phyloP scores from a whole-genome alignment of 2,113 vertebrate genomes.

The Bubo bubo region DNA sequence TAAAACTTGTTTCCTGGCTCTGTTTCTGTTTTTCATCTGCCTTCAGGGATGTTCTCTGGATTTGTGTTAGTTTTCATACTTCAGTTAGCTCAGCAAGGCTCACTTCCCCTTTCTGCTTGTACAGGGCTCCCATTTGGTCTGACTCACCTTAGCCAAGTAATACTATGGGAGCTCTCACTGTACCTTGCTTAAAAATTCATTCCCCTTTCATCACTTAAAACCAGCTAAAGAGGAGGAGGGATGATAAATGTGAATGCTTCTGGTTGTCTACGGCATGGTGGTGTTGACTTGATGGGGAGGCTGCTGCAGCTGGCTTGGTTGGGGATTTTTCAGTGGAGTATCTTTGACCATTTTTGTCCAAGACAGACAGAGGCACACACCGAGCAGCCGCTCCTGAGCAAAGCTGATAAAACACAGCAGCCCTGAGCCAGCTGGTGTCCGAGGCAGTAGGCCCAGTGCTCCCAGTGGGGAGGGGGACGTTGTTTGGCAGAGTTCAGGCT shows the following conservation, averaged over 20 bases:
- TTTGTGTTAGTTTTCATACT: not conserved
- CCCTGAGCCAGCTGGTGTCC: not conserved
- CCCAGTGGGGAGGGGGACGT: accelerated
- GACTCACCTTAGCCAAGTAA: not conserved
- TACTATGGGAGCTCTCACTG: accelerated
- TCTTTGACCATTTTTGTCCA: not conserved
- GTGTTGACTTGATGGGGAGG: accelerated
- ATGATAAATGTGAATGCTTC: accelerated
- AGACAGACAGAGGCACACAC: not conserved
- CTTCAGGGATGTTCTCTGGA: not conserved
- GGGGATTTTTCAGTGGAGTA: not conserved
- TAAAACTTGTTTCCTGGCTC: not conserved
- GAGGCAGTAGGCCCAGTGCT: accelerated
- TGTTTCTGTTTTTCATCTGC: not conserved
- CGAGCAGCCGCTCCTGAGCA: not conserved
- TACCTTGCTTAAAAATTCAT: not conserved
- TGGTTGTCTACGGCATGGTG: not conserved
- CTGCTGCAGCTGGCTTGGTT: not conserved
- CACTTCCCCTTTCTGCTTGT: not conserved
- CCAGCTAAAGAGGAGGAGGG: not conserved
- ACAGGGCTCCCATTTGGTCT: accelerated
- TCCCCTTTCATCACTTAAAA: not conserved
- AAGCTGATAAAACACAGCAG: not conserved
- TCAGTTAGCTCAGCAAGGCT: accelerated
- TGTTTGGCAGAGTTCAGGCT: not conserved